These are phyloP conservation scores for Triops cancriformis DNA, from an alignment of 1,140 invertebrate genomes.

Conservation along the genomic window DNA sequence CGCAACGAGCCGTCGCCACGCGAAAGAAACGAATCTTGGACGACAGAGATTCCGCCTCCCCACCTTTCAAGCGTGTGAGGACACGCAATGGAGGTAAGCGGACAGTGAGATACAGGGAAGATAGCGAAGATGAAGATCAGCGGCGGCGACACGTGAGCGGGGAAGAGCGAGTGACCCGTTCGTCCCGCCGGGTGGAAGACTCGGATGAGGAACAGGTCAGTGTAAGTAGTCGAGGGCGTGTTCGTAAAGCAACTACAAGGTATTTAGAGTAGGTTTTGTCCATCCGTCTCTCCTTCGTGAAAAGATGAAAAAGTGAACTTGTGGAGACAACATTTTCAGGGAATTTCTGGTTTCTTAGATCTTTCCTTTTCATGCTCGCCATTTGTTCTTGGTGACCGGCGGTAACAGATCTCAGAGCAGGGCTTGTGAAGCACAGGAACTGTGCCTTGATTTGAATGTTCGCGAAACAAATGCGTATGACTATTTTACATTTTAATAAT, in stretches of 20 bases:
- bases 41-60: neutral
- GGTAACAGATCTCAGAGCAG: slow-evolving; percentile 12
- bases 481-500: neutral
- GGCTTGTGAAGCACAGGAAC: slow-evolving; percentile 8
- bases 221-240: slow-evolving; percentile 71
- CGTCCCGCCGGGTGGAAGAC: slow-evolving; percentile 20
- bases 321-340: neutral
- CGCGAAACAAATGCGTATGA: neutral
- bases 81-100: slow-evolving; percentile 39
- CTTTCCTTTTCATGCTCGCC: neutral
- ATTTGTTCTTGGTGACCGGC: neutral
- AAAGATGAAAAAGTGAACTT: neutral
- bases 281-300: neutral
- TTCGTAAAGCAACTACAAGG: slow-evolving; percentile 69
- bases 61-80: neutral
- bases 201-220: slow-evolving; percentile 41
- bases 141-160: neutral
- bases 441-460: neutral
- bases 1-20: neutral
- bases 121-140: slow-evolving; percentile 32
- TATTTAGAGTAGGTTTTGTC: neutral
- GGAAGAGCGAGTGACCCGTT: neutral
- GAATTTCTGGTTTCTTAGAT: neutral
- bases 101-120: slow-evolving; percentile 38
- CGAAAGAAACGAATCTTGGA: neutral